Evolutionary conservation across 2,888 invertebrate genomes (phyloP).

Genomic region (Amphipyra berbera): DNA sequence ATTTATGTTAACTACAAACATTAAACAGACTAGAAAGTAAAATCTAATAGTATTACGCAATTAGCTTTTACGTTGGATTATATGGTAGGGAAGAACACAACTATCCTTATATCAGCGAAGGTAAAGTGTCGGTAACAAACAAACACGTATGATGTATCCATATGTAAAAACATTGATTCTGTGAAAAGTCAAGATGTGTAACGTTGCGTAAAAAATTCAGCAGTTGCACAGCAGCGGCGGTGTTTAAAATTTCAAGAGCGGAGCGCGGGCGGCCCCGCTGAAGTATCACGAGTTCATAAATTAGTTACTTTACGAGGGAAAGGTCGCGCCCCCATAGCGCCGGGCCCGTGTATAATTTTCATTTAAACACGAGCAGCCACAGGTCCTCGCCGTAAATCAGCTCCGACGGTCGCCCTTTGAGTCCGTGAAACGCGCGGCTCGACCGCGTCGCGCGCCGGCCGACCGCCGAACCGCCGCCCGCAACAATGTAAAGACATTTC

Average conservation of each 20-base stretch:
- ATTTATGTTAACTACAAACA: too few relatives aligned
- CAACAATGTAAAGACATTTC: slow-evolving; percentile 88
- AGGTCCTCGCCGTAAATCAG: slow-evolving; percentile 86
- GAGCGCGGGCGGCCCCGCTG: slow-evolving; percentile 77
- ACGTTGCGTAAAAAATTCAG: slow-evolving; percentile 78
- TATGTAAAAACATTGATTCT: slow-evolving; percentile 65
- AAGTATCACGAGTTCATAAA: slow-evolving; percentile 85
- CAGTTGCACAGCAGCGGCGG: slow-evolving; percentile 72
- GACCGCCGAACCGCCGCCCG: slow-evolving; percentile 57
- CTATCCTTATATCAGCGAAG: neutral
- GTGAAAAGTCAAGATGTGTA: slow-evolving; percentile 74
- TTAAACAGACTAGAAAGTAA: too few relatives aligned
- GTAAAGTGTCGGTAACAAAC: slow-evolving; percentile 2
- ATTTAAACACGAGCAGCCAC: slow-evolving; percentile 85
- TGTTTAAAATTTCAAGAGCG: slow-evolving; percentile 86
- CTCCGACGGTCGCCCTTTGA: slow-evolving; percentile 77
- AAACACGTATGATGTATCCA: slow-evolving; percentile 32
- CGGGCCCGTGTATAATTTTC: slow-evolving; percentile 85
- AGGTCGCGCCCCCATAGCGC: slow-evolving; percentile 79
- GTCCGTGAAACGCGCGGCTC: slow-evolving; percentile 55
- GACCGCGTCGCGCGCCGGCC: slow-evolving; percentile 53
- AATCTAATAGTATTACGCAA: too few relatives aligned
- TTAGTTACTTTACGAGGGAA: slow-evolving; percentile 86
- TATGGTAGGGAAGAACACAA: neutral
- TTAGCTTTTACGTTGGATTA: neutral